Evolutionary conservation across 2,888 invertebrate species (phyloP), one percentile per base, ranked within the genome.

Genomic region (Dasysyrphus tricinctus): DNA sequence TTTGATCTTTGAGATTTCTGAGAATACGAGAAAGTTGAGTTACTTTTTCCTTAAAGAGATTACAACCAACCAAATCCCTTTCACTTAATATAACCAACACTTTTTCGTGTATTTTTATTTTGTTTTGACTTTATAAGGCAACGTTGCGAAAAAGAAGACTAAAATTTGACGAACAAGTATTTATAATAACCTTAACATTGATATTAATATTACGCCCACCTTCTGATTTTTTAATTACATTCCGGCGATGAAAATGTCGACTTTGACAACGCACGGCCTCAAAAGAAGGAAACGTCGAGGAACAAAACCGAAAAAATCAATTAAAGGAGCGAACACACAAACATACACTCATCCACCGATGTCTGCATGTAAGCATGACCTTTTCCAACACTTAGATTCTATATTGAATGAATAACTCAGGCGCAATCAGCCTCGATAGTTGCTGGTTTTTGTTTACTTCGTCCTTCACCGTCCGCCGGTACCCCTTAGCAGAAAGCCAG

Each of bases 141-240:
- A 6, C 39, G 42, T 76, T 32, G 3, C 11, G 2, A 39, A 79
- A 80, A 72, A 80, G 44, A 59, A 16, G 75, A 29, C 82, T 49
- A 29, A 32, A n/a, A 73, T 54, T 76, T 65, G 11, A 75, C 19
- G n/a, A 51, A 56, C 5, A 54, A 57, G 59, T 57, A 70, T 67
- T 76, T 69, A 54, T 61, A 34, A 73, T 74, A 85, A 85, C 85
- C 80, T 85, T 81, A 85, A 85, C 80, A 85, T 85, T 85, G 80
- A 70, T 85, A 77, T 57, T 61, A 37, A 37, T 54, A n/a, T 67
- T 9, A 51, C 44, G 51, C 51, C 77, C 72, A 54, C 76, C 76
- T 54, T 73, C 67, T 32, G 44, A 37, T 72, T 80, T 80, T 80
- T 80, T 69, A 42, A 77, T 80, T 80, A 80, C 80, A 80, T 77